A percentile compares a stretch with the other conserved stretches of the same genome.
Evolutionary conservation across 2,113 vertebrate genomes (phyloP).

Genomic region (Salminus brasiliensis): DNA sequence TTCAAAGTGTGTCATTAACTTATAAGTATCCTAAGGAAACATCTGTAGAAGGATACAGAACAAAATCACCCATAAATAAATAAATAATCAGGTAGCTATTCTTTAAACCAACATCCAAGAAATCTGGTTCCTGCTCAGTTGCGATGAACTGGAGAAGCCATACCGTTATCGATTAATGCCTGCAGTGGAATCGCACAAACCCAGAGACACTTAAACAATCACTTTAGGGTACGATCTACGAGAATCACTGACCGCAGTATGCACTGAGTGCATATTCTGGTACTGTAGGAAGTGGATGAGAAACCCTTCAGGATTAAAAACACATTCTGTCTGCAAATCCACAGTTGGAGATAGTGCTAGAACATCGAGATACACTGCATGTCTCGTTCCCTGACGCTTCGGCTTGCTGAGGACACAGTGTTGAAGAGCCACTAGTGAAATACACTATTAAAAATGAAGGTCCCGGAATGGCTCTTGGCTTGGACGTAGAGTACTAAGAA

Average conservation of each 20-base stretch:
- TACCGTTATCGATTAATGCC: neutral
- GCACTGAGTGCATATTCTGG: slow-evolving; percentile 11
- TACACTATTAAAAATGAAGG: slow-evolving; percentile 30
- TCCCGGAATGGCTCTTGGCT: neutral
- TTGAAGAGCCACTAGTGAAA: slow-evolving; percentile 50
- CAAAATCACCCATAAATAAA: neutral
- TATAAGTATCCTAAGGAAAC: slow-evolving; percentile 7
- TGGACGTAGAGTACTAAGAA: neutral
- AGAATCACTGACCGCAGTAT: slow-evolving; percentile 16
- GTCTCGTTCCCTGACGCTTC: slow-evolving; percentile 73
- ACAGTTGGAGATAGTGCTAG: slow-evolving; percentile 50
- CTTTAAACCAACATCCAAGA: slow-evolving; percentile 16
- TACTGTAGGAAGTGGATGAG: slow-evolving; percentile 25
- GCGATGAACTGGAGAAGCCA: slow-evolving; percentile 19
- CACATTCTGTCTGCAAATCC: slow-evolving; percentile 52
- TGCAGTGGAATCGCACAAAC: slow-evolving; percentile 9
- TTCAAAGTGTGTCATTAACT: neutral
- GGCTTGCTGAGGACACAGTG: slow-evolving; percentile 73
- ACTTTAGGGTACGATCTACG: slow-evolving; percentile 30
- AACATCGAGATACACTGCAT: slow-evolving; percentile 56
- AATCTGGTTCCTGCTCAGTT: slow-evolving; percentile 20
- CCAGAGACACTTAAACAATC: slow-evolving; percentile 29
- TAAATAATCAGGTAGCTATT: slow-evolving; percentile 28
- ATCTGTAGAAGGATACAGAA: neutral
- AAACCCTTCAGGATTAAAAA: slow-evolving; percentile 5